These are phyloP conservation scores for Coilia nasus DNA, from an alignment of 2,797 vertebrate species.

Conservation along the genomic window DNA sequence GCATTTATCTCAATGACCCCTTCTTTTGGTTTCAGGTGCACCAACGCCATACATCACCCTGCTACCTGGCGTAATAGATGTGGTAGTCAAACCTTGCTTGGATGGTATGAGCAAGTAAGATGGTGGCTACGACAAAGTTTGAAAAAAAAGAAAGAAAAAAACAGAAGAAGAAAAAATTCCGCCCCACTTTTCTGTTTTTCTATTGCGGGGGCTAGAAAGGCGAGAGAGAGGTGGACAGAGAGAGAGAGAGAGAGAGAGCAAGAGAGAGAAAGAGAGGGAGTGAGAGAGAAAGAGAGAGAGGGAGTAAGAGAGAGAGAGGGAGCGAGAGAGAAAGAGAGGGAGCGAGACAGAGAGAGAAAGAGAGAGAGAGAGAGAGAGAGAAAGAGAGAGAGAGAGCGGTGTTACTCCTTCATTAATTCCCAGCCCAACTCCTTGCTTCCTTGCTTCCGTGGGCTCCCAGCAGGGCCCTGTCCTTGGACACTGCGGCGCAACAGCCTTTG, in stretches of 20 bases:
- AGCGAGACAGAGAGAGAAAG: neutral
- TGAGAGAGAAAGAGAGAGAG: constrained; percentile 1
- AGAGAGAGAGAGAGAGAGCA: no score
- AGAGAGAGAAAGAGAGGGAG: no score
- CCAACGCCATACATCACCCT: neutral
- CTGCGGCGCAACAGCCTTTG: constrained; percentile 55
- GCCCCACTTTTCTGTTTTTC: neutral
- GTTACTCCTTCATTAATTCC: constrained; percentile 58
- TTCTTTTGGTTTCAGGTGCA: constrained; percentile 20
- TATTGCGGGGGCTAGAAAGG: neutral
- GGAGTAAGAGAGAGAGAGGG: neutral
- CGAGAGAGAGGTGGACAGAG: neutral
- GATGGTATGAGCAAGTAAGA: neutral
- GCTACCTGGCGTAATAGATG: neutral
- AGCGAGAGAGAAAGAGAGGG: neutral
- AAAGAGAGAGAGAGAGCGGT: constrained; percentile 25
- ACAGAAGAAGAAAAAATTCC: neutral
- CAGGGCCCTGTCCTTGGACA: constrained; percentile 58
- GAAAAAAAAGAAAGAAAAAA: neutral
- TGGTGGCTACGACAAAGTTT: neutral
- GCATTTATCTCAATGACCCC: constrained; percentile 12
- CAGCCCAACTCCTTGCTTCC: constrained; percentile 32
- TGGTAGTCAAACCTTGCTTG: neutral
- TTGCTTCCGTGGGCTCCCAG: constrained; percentile 47
- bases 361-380: neutral